phyloP scores from a whole-genome alignment of 2,113 vertebrate species.

The Pterocles gutturalis region DNA sequence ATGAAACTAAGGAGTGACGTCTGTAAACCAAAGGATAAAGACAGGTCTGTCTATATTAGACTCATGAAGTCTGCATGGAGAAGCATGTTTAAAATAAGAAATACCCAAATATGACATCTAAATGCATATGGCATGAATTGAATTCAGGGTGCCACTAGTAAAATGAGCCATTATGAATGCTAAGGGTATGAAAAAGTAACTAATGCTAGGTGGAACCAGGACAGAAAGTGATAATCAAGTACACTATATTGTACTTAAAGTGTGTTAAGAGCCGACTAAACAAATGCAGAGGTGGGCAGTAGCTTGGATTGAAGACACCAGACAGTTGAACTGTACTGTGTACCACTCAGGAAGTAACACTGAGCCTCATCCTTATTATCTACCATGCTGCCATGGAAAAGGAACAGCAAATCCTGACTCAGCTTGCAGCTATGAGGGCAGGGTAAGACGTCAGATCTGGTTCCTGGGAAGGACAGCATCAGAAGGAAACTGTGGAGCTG shows the following conservation, averaged over 20 bases:
- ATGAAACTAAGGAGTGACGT: background rate
- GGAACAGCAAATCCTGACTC: background rate
- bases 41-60: background rate
- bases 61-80: background rate
- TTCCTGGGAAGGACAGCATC: background rate
- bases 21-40: background rate
- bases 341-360: accelerated
- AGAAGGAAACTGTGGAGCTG: background rate
- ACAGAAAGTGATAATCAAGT: background rate
- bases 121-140: background rate
- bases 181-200: background rate
- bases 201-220: background rate
- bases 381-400: background rate
- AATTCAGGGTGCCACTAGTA: background rate
- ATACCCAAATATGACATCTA: background rate
- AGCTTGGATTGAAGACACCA: background rate
- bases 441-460: background rate
- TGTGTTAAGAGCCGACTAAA: background rate
- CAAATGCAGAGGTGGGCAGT: accelerated
- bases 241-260: accelerated
- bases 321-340: background rate
- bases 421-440: background rate
- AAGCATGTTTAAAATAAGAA: background rate
- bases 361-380: background rate
- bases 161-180: accelerated